Conservation (phyloP, 2,888 invertebrate genomes). For the Geophilus truncorum region DNA sequence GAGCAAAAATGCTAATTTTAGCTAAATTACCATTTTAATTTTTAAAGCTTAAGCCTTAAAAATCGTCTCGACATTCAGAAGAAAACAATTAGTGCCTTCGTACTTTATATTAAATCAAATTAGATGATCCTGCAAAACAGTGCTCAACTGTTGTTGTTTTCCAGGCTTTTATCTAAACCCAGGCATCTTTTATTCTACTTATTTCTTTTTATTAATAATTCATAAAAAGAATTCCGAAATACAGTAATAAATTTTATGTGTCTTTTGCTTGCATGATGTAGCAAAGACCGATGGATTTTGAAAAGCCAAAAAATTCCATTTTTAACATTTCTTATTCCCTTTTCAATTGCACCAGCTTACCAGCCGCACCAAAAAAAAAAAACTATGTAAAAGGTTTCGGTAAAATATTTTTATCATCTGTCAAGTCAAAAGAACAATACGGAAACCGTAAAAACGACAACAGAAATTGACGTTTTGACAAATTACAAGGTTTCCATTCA, state of each 20-base stretch:
- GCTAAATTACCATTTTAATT: too few species aligned
- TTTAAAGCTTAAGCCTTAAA: too few species aligned
- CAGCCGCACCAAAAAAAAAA: neutral
- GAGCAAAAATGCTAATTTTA: too few species aligned
- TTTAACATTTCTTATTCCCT: neutral
- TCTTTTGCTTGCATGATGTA: neutral
- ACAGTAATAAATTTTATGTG: neutral
- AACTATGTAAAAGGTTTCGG: neutral
- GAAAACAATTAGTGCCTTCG: too few species aligned
- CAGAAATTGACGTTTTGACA: conserved; percentile 12
- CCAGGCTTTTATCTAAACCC: too few species aligned
- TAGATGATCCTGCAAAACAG: too few species aligned
- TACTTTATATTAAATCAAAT: too few species aligned
- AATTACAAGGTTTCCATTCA: neutral
- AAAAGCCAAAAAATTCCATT: neutral
- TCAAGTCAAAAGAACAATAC: neutral
- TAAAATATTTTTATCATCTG: neutral
- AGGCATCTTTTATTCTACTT: neutral
- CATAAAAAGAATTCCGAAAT: neutral
- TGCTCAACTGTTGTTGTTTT: too few species aligned
- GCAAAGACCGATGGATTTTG: neutral
- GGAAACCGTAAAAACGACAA: conserved; percentile 1
- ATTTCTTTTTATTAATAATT: neutral
- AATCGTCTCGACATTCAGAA: too few species aligned
- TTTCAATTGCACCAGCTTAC: too few species aligned